Percentiles rank a stretch among this genome's conserved stretches.
Evolutionary conservation across 2,888 invertebrate genomes (phyloP).

Genomic region (Amorpha juglandis): DNA sequence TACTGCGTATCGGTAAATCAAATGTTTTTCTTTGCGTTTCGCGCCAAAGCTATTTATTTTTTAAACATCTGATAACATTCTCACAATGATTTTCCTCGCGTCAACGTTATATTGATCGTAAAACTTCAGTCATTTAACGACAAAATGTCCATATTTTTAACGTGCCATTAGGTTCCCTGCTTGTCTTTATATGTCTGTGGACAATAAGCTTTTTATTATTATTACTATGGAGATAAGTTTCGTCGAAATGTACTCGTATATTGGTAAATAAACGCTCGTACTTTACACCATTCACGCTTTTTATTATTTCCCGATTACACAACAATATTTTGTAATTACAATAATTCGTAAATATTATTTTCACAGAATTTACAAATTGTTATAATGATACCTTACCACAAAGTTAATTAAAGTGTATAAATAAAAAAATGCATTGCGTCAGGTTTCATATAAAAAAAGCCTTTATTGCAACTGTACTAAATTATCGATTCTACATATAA

Average conservation of each 20-base stretch:
- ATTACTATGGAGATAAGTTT: constrained; percentile 58
- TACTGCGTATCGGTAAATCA: not conserved
- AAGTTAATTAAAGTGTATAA: too few species aligned
- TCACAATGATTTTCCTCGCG: constrained; percentile 26
- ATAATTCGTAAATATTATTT: too few species aligned
- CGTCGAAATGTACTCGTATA: constrained; percentile 43
- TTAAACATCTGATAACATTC: constrained; percentile 3
- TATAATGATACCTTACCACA: too few species aligned
- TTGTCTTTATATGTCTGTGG: constrained; percentile 58
- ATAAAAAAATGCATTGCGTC: too few species aligned
- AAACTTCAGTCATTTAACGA: constrained; percentile 62
- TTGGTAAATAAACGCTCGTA: constrained; percentile 45
- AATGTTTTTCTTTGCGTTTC: not conserved
- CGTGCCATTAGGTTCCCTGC: constrained; percentile 61
- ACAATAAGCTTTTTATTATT: constrained; percentile 63
- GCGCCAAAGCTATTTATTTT: not conserved
- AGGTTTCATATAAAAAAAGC: too few species aligned
- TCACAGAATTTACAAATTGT: too few species aligned
- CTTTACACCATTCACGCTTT: not conserved
- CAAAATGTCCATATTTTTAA: constrained; percentile 68
- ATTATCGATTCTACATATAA: too few species aligned
- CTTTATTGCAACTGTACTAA: too few species aligned
- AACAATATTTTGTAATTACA: too few species aligned
- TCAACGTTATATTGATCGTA: constrained; percentile 53
- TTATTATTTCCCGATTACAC: constrained; percentile 5